Evolutionary conservation across 1,140 invertebrate genomes (phyloP).

Genomic region (Aphis craccivora): DNA sequence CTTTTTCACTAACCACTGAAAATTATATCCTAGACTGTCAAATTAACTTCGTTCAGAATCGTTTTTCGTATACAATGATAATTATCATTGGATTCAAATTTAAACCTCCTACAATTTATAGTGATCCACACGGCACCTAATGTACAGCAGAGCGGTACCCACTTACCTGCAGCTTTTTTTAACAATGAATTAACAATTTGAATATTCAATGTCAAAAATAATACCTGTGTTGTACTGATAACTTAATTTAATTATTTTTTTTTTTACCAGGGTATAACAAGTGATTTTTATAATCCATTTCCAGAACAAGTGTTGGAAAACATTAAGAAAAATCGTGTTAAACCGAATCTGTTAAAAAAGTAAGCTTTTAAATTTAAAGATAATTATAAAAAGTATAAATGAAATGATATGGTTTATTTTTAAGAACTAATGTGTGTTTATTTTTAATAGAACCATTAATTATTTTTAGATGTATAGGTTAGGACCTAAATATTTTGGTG

Average conservation of each 20-base stretch:
- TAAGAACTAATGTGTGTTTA: background rate
- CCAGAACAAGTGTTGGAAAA: slow-evolving; percentile 30
- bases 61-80: too few relatives aligned
- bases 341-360: slow-evolving; percentile 13
- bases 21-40: too few relatives aligned
- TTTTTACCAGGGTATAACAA: slow-evolving; percentile 26
- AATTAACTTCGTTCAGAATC: too few relatives aligned
- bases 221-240: background rate
- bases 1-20: too few relatives aligned
- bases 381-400: background rate
- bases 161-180: too few relatives aligned
- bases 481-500: too few relatives aligned
- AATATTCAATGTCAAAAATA: background rate
- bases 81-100: too few relatives aligned
- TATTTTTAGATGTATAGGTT: background rate
- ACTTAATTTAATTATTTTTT: background rate
- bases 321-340: slow-evolving; percentile 25
- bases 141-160: too few relatives aligned
- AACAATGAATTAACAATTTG: background rate
- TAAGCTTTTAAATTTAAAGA: background rate
- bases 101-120: too few relatives aligned
- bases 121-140: too few relatives aligned
- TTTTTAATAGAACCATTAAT: background rate
- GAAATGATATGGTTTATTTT: background rate
- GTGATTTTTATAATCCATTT: slow-evolving; percentile 30